Conservation (phyloP, 2,797 vertebrate genomes). For the Malacoraja senta region DNA sequence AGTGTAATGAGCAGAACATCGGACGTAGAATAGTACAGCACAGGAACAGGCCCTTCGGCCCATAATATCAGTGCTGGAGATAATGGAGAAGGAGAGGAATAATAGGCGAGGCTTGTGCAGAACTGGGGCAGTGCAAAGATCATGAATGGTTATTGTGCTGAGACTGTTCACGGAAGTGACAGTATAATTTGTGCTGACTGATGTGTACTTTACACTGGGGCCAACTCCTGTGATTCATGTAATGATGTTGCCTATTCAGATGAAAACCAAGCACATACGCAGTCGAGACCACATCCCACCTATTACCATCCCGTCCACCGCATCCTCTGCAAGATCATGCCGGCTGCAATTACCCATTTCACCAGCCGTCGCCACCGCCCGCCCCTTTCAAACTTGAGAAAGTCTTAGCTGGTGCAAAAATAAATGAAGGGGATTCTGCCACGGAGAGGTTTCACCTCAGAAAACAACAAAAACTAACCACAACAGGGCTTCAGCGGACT, state of each 20-base stretch:
- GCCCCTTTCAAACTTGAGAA: neutral
- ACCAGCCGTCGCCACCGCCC: neutral
- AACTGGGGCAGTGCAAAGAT: neutral
- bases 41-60: too few relatives aligned
- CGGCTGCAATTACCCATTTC: neutral
- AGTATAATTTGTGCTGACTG: neutral
- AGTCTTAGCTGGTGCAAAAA: neutral
- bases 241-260: neutral
- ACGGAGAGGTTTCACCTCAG: neutral
- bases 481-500: neutral
- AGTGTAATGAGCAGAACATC: too few relatives aligned
- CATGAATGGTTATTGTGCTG: neutral
- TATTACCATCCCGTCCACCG: neutral
- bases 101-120: neutral
- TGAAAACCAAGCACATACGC: conserved; percentile 26
- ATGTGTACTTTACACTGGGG: neutral
- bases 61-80: too few relatives aligned
- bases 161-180: neutral
- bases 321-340: conserved; percentile 6
- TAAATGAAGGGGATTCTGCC: neutral
- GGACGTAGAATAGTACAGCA: too few relatives aligned
- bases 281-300: conserved; percentile 30
- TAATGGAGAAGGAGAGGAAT: too few relatives aligned
- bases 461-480: neutral
- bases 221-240: neutral